Base-by-base conservation (phyloP, 2,888 invertebrate genomes). In the Lampropteryx suffumata region DNA sequence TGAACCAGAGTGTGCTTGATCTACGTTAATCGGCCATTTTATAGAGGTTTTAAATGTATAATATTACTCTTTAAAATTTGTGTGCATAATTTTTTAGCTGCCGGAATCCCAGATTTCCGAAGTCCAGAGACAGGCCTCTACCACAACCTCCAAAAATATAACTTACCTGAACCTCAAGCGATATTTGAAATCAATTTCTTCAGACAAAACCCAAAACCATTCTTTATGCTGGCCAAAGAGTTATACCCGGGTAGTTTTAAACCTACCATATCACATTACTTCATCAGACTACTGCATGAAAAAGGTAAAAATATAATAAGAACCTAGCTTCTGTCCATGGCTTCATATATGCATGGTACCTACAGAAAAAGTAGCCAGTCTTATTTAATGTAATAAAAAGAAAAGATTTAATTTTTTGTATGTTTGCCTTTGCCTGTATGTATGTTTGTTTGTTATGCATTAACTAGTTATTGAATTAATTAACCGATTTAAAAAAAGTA, bases 31-130 rank as follows among this genome's bases (percentile, higher is more conserved):
- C n/a, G n/a, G n/a, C n/a, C n/a, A n/a, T n/a, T n/a, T n/a, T n/a
- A n/a, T n/a, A n/a, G n/a, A n/a, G n/a, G n/a, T n/a, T n/a, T n/a
- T n/a, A n/a, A n/a, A n/a, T n/a, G n/a, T n/a, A n/a, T n/a, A n/a
- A n/a, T n/a, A n/a, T n/a, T n/a, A n/a, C n/a, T 4, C 17, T 17
- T 17, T 17, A 17, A 17, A 17, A 17, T 2, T 17, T 17, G 4
- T 17, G 17, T 17, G 17, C 4, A 17, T 17, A 24, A 27, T 13
- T 43, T 83, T 91, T 50, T 77, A 97, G 97, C 97, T 69, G 97
- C 97, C 46, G 99, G 99, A 27, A 98, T 99, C 64, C 99, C 99
- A 12, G 99, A 99, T 79, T 99, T 99, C 79, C 94, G 99, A 13
- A 97, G 97, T 12, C 98, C 98, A 0, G 96, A 95, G 21, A 95